A percentile compares a stretch with the other conserved stretches of the same genome.
These are phyloP conservation scores for Oreortyx pictus DNA, from an alignment of 2,797 vertebrate genomes.

Conservation along the genomic window DNA sequence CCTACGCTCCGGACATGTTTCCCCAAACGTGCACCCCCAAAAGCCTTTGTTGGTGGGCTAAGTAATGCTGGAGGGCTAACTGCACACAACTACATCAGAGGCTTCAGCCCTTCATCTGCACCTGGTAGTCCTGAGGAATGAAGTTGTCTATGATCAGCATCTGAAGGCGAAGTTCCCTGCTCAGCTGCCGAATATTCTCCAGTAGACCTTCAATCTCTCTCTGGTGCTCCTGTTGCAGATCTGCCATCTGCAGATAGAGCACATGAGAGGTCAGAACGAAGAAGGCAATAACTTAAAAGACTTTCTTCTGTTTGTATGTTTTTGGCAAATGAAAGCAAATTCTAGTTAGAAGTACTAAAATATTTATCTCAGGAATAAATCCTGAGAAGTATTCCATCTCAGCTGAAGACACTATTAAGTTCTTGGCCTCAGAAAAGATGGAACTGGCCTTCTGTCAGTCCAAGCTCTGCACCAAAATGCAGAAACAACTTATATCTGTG, in stretches of 20 bases:
- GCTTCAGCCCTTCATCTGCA: conserved; percentile 17
- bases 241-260: conserved; percentile 88
- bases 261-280: neutral
- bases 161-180: conserved; percentile 94
- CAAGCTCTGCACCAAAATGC: neutral
- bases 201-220: conserved; percentile 95
- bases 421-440: neutral
- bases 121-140: conserved; percentile 98
- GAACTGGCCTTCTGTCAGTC: neutral
- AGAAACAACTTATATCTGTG: neutral
- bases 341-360: neutral
- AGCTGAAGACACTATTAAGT: neutral
- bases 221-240: conserved; percentile 97
- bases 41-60: neutral
- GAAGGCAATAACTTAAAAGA: neutral
- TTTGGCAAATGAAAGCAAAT: neutral
- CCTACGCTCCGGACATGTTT: neutral
- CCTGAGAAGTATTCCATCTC: neutral
- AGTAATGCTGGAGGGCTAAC: neutral
- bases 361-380: neutral
- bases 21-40: neutral
- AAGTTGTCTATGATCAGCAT: conserved; percentile 99
- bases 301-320: neutral
- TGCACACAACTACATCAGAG: fast-evolving
- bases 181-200: conserved; percentile 97